Conservation (phyloP, 2,888 invertebrate species). For the Octodonta nipae region DNA sequence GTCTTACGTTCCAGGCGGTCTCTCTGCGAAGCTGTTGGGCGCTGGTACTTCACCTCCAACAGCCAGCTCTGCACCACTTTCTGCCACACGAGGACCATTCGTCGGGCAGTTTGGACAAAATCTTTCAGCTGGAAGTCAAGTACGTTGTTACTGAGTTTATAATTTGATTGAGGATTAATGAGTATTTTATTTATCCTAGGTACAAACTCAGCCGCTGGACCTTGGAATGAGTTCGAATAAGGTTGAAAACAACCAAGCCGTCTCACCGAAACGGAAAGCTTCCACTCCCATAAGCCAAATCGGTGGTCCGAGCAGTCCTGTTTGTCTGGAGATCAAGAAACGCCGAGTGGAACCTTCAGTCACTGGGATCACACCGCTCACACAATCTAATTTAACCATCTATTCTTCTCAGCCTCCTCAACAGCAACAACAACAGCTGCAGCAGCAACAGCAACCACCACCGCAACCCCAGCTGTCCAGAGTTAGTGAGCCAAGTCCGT, state of each 20-base stretch:
- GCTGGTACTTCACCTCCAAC: constrained; percentile 40
- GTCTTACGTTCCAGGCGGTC: constrained; percentile 26
- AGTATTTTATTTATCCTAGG: constrained; percentile 22
- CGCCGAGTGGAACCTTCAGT: constrained; percentile 42
- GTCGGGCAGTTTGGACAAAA: constrained; percentile 9
- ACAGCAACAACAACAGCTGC: too few relatives aligned
- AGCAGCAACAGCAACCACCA: constrained; percentile 13
- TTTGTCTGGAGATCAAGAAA: constrained; percentile 49
- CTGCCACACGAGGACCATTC: constrained; percentile 22
- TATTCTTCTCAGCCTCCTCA: not conserved
- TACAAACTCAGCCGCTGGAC: constrained; percentile 68
- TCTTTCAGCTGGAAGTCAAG: constrained; percentile 30
- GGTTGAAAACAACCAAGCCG: constrained; percentile 21
- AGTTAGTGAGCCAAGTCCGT: constrained; percentile 52
- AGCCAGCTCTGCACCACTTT: constrained; percentile 33
- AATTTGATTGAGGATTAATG: not conserved
- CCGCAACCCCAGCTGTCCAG: constrained; percentile 39
- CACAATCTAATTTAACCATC: not conserved
- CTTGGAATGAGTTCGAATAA: constrained; percentile 50
- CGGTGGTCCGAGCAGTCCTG: constrained; percentile 29
- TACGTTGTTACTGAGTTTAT: constrained; percentile 2
- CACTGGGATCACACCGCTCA: constrained; percentile 8
- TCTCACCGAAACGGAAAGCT: constrained; percentile 51
- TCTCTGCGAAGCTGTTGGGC: constrained; percentile 30
- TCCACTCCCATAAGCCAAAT: constrained; percentile 37